Percentiles rank a stretch among this genome's conserved stretches.
phyloP scores from a whole-genome alignment of 2,113 vertebrate genomes.

The Guaruba guarouba region DNA sequence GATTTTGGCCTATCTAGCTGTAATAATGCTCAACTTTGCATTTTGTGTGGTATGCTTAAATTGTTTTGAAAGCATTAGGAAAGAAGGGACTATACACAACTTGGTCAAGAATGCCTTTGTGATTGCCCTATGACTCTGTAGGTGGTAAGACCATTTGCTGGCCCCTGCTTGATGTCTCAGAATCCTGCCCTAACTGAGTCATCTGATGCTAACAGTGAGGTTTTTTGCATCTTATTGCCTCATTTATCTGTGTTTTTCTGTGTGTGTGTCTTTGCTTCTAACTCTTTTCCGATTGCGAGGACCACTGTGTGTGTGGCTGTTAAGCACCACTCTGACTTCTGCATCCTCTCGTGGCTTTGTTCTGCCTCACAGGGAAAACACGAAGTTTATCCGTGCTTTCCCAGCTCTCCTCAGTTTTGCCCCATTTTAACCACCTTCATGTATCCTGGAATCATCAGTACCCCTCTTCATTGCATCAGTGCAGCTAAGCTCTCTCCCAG shows the following conservation, averaged over 20 bases:
- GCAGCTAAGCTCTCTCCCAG: neutral
- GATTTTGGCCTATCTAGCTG: neutral
- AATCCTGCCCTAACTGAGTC: neutral
- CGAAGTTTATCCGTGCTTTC: neutral
- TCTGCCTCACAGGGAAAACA: neutral
- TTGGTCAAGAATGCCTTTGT: neutral
- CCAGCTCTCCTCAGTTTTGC: neutral
- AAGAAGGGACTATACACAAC: neutral
- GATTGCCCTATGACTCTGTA: neutral
- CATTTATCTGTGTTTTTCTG: neutral
- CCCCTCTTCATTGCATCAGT: neutral
- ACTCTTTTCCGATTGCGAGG: fast-evolving
- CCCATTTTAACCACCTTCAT: neutral
- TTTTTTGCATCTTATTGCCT: neutral
- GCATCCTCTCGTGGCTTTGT: neutral
- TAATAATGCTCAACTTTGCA: conserved; percentile 3
- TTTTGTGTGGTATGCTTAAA: neutral
- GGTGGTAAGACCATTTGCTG: neutral
- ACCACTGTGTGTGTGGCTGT: neutral
- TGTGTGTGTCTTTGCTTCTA: neutral
- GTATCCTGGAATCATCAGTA: neutral
- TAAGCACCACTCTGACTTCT: neutral
- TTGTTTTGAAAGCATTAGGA: neutral
- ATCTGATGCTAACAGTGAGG: neutral
- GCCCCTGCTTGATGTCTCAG: neutral